Conservation (phyloP, 2,113 vertebrate species). For the Cavia aperea region DNA sequence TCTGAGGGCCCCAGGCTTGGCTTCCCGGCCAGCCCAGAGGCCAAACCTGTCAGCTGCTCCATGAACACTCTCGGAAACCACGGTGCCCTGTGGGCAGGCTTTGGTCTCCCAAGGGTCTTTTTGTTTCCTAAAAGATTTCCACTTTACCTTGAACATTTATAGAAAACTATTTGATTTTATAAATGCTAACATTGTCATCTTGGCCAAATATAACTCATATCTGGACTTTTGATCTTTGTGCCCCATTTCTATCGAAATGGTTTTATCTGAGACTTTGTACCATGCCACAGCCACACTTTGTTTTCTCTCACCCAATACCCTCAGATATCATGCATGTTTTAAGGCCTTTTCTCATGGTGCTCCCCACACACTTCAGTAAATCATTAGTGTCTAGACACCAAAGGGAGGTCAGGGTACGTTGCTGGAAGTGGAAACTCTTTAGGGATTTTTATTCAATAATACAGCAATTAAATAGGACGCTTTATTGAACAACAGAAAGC, state of each 20-base stretch:
- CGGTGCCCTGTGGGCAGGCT: not conserved
- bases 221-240: conserved; percentile 33
- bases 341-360: conserved; percentile 46
- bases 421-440: conserved; percentile 67
- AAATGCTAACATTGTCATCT: not conserved
- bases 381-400: conserved; percentile 72
- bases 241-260: conserved; percentile 38
- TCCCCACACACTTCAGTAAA: conserved; percentile 60
- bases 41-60: not conserved
- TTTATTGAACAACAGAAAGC: conserved; percentile 65
- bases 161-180: conserved; percentile 26
- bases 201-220: not conserved
- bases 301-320: conserved; percentile 40
- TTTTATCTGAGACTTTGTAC: conserved; percentile 48
- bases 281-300: conserved; percentile 23
- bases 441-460: conserved; percentile 67
- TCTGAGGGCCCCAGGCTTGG: not conserved
- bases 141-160: not conserved
- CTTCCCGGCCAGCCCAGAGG: not conserved
- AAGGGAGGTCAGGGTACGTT: conserved; percentile 62
- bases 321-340: conserved; percentile 60
- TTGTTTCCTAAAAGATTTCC: not conserved
- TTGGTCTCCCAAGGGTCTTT: not conserved
- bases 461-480: conserved; percentile 65
- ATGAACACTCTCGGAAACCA: not conserved